Conservation (phyloP, 23 tunicate species). For the Phallusia fumigata region DNA sequence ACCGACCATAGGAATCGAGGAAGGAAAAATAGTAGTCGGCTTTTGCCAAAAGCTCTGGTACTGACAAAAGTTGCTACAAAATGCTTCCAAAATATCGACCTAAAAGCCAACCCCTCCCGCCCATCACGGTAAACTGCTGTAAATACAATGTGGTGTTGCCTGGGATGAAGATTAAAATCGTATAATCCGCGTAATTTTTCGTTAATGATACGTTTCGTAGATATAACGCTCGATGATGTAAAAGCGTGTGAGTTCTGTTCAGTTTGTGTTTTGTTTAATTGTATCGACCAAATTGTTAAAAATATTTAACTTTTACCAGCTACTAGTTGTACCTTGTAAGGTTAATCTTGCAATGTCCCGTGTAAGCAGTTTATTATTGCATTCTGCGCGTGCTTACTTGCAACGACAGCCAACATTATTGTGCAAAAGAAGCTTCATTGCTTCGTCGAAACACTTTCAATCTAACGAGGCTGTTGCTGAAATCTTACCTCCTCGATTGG, state of each 20-base stretch:
- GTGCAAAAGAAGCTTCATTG: not conserved
- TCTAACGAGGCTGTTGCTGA: not conserved
- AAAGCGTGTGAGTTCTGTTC: not conserved
- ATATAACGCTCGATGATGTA: not conserved
- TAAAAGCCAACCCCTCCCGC: too few relatives aligned
- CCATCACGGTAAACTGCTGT: too few relatives aligned
- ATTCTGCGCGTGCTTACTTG: not conserved
- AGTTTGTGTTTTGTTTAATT: too few relatives aligned
- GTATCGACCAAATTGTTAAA: too few relatives aligned
- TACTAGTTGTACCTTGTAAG: not conserved
- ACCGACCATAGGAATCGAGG: too few relatives aligned
- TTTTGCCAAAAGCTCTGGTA: too few relatives aligned
- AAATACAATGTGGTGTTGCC: too few relatives aligned
- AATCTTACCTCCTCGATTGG: conserved; percentile 20
- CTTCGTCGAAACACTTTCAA: not conserved
- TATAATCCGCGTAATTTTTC: too few relatives aligned
- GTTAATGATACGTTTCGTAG: not conserved
- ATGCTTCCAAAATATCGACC: too few relatives aligned
- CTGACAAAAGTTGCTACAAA: too few relatives aligned
- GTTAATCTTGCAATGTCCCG: not conserved
- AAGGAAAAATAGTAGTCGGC: too few relatives aligned
- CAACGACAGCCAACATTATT: not conserved
- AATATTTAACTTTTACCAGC: not conserved
- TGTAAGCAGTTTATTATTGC: not conserved
- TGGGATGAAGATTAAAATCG: too few relatives aligned